These are phyloP conservation scores for Chironomus riparius DNA, from an alignment of 2,888 invertebrate species.

Conservation along the genomic window DNA sequence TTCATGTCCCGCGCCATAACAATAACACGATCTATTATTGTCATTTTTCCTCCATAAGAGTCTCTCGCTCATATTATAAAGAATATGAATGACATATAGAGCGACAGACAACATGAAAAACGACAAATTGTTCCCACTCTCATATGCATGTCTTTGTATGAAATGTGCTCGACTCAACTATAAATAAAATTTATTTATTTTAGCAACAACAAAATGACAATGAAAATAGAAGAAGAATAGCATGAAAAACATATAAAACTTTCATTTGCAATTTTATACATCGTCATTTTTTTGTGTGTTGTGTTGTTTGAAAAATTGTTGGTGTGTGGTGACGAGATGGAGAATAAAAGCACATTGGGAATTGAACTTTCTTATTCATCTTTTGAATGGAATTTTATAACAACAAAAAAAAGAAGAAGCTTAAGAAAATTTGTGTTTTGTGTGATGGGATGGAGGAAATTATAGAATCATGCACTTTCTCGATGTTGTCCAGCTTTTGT, in stretches of 20 bases:
- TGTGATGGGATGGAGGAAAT: too few relatives aligned
- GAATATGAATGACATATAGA: neutral
- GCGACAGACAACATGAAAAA: neutral
- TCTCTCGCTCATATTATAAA: neutral
- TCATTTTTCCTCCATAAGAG: neutral
- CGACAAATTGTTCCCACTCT: constrained; percentile 10
- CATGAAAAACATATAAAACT: constrained; percentile 22
- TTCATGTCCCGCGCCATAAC: too few relatives aligned
- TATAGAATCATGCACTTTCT: too few relatives aligned
- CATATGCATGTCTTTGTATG: neutral
- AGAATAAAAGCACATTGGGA: constrained; percentile 3
- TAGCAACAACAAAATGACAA: too few relatives aligned
- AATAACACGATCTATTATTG: neutral
- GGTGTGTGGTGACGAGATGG: neutral
- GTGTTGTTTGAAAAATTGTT: neutral
- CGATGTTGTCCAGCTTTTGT: too few relatives aligned
- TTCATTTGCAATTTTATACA: constrained; percentile 14
- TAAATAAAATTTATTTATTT: constrained; percentile 20
- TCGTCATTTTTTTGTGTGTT: constrained; percentile 8
- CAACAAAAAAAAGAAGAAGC: neutral
- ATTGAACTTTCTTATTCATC: neutral
- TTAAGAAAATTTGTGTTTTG: too few relatives aligned
- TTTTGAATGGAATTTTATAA: neutral
- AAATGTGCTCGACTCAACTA: neutral
- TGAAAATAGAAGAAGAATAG: too few relatives aligned